Evolutionary conservation across 1,140 invertebrate genomes (phyloP), one percentile per base, ranked within the genome.

Genomic region (Aphelinus atriplicis): DNA sequence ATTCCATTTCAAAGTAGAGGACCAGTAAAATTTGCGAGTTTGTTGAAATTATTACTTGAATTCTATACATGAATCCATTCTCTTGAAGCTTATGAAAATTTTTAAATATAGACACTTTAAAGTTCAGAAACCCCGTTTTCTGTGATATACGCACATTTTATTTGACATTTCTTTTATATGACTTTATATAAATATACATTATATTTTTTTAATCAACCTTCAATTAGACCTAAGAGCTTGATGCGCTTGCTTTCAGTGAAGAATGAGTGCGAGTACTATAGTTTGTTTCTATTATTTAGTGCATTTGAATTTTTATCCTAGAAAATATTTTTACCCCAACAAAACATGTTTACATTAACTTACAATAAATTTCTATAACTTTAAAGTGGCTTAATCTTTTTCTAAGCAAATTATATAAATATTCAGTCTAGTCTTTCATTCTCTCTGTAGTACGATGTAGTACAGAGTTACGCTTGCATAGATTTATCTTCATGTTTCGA

Each of bases 1-100:
- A 71, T 68, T 75, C 60, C 66, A 71, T 78, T 82, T 58, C 77
- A 70, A 81, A 78, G 61, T 77, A 61, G 77, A 78, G 78, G 78
- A 78, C 77, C 80, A 81, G 65, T 46, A 57, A 67, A 61, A 60
- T 71, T 74, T 71, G 3, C 2, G 48, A 66, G 1, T 60, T 45
- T 46, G 7, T 75, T 78, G 48, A 62, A 71, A 48, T 71, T 65
- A 53, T 65, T 62, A 43, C 1, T 72, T 67, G 46, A n/a, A 74
- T 77, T 77, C 50, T 62, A 57, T 61, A 50, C 10, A n/a, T 26
- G 26, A 60, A 61, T 45, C 43, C 7, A 66, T 60, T 70, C 7
- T 69, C 26, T 71, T 55, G 56, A 64, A 10, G 48, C n/a, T 58
- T 50, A 46, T 58, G 50, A 70, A 42, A 65, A 58, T 57, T 76